Percentiles rank a stretch among this genome's conserved stretches.
phyloP scores from a whole-genome alignment of 2,113 vertebrate genomes.

The Pseudopipra pipra region DNA sequence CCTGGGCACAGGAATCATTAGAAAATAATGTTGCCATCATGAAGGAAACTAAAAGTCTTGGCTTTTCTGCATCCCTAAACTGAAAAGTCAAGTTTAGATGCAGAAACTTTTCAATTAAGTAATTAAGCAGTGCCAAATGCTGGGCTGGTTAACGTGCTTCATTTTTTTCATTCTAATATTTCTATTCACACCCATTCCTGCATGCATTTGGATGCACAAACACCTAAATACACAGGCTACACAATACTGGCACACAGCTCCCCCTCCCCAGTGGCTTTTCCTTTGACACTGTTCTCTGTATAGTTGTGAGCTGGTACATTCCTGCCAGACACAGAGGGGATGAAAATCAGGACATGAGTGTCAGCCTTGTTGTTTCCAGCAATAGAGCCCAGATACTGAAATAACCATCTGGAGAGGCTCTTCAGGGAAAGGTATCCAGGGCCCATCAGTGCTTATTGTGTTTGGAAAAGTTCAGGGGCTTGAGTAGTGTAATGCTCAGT shows the following conservation, averaged over 20 bases:
- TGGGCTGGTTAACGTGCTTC: not conserved
- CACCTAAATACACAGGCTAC: not conserved
- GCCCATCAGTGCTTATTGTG: conserved; percentile 5
- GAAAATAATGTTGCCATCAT: not conserved
- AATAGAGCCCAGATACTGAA: not conserved
- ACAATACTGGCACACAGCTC: not conserved
- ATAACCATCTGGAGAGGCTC: not conserved
- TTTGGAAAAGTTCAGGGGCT: conserved; percentile 40
- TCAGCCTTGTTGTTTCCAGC: not conserved
- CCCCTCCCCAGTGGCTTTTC: not conserved
- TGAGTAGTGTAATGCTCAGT: not conserved
- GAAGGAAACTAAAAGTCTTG: not conserved
- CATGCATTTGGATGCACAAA: not conserved
- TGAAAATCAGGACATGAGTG: not conserved
- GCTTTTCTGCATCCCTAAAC: not conserved
- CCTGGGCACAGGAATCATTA: not conserved
- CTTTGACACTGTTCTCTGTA: rapidly evolving
- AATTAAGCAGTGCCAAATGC: not conserved
- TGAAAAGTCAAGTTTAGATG: not conserved
- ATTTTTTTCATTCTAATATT: not conserved
- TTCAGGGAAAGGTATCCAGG: conserved; percentile 36
- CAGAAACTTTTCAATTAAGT: not conserved
- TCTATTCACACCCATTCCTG: not conserved
- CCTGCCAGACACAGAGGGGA: not conserved
- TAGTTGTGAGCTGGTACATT: not conserved